Conservation (phyloP, 2,888 invertebrate genomes). For the Brachypterus glaber region DNA sequence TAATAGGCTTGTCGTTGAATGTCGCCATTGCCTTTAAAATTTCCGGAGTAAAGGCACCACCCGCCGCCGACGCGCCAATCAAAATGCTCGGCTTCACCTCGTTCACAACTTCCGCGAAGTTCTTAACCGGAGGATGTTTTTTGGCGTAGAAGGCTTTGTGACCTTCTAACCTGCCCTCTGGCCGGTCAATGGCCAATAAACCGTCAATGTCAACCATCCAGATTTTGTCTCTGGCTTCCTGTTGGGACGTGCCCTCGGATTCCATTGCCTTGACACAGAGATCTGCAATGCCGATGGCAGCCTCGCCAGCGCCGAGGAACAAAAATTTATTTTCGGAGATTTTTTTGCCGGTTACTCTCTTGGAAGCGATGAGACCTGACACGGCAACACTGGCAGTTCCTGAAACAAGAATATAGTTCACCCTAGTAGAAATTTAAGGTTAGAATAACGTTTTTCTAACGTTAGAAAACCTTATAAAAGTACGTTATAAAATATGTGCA, state of each 20-base stretch:
- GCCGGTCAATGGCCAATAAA: conserved; percentile 62
- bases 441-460: too few relatives aligned
- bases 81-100: conserved; percentile 79
- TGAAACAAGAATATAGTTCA: not conserved
- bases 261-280: conserved; percentile 84
- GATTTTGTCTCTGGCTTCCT: conserved; percentile 78
- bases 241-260: conserved; percentile 32
- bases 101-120: conserved; percentile 69
- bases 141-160: conserved; percentile 68
- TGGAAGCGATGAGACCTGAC: conserved; percentile 79
- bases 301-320: conserved; percentile 78
- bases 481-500: too few relatives aligned
- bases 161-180: conserved; percentile 55
- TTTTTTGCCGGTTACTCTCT: conserved; percentile 61
- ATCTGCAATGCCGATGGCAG: conserved; percentile 52
- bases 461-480: too few relatives aligned
- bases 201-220: conserved; percentile 96
- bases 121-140: conserved; percentile 66
- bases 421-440: too few relatives aligned
- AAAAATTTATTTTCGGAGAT: conserved; percentile 81
- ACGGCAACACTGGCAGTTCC: conserved; percentile 92
- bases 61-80: conserved; percentile 88
- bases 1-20: conserved; percentile 80
- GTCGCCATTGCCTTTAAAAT: conserved; percentile 79
- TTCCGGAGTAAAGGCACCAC: conserved; percentile 82